Percentiles rank a stretch among this genome's conserved stretches.
Evolutionary conservation across 2,113 vertebrate genomes (phyloP).

Genomic region (Triplophysa tibetana): DNA sequence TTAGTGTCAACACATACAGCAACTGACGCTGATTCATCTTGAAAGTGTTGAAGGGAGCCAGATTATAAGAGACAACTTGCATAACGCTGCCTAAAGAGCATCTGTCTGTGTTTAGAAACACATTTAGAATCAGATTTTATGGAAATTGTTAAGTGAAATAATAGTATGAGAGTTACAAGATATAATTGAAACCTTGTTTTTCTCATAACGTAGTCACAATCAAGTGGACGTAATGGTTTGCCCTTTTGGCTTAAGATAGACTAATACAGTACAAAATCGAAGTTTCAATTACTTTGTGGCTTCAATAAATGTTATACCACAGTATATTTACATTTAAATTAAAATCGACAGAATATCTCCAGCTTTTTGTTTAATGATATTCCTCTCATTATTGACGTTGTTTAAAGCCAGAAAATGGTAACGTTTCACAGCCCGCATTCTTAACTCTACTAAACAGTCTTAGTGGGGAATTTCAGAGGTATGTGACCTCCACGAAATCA

Average conservation of each 20-base stretch:
- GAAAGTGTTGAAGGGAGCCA: slow-evolving; percentile 38
- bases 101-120: background rate
- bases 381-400: background rate
- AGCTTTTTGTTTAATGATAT: background rate
- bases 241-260: background rate
- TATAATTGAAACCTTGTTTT: background rate
- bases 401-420: background rate
- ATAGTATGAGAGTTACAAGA: no score
- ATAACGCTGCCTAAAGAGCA: slow-evolving; percentile 36
- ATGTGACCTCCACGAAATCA: slow-evolving; percentile 53
- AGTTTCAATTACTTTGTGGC: background rate
- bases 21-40: slow-evolving; percentile 25
- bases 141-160: no score
- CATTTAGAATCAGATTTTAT: no score
- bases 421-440: slow-evolving; percentile 12
- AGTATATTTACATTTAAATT: slow-evolving; percentile 4
- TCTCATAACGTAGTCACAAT: background rate
- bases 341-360: background rate
- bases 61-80: slow-evolving; percentile 50
- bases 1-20: slow-evolving; percentile 51
- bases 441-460: background rate
- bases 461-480: slow-evolving; percentile 5
- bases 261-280: background rate
- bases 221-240: no score
- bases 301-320: background rate